Evolutionary conservation across 2,113 vertebrate species (phyloP).

Genomic region (Albula glossodonta): DNA sequence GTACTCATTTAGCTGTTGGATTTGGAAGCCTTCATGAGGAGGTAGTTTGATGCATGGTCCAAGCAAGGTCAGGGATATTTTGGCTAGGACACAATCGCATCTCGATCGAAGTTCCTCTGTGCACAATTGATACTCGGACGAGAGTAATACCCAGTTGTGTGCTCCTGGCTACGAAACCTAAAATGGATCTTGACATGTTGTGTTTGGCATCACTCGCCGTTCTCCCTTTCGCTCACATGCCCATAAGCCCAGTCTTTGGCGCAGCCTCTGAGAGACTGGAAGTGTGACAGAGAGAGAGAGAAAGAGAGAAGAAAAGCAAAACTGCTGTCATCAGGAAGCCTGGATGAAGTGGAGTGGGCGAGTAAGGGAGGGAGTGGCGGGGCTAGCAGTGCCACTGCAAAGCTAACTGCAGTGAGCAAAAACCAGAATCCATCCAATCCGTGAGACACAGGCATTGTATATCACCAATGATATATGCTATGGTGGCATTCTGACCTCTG

Average conservation of each 20-base stretch:
- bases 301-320: not conserved
- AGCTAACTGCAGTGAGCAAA: not conserved
- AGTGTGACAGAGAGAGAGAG: not conserved
- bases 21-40: not conserved
- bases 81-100: not conserved
- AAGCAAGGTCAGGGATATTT: not conserved
- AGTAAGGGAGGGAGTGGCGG: not conserved
- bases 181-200: not conserved
- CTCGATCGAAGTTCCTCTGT: not conserved
- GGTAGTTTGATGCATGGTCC: not conserved
- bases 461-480: not conserved
- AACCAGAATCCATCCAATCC: not conserved
- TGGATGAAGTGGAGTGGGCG: not conserved
- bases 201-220: not conserved
- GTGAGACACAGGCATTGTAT: constrained; percentile 11
- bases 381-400: too few species aligned
- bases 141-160: not conserved
- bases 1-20: not conserved
- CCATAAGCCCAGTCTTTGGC: not conserved
- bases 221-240: not conserved
- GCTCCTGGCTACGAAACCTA: not conserved
- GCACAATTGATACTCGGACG: not conserved
- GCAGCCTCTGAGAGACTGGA: not conserved
- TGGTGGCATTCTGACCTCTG: not conserved
- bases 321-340: not conserved